Conservation (phyloP, 2,888 invertebrate species). For the Stegana nigrithorax region DNA sequence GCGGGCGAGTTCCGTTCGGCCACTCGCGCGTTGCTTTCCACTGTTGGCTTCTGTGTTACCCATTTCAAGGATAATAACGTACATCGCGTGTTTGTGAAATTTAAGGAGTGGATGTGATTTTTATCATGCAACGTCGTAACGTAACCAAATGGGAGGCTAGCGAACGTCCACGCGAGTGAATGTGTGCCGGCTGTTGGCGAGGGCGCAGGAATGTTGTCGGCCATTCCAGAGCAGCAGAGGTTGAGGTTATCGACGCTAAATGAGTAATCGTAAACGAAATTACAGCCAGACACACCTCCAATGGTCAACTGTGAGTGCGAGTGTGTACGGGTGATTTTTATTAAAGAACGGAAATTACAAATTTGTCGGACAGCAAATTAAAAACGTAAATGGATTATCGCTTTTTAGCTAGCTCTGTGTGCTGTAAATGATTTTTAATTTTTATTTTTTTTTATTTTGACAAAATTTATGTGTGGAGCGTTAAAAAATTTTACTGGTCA, state of each 20-base stretch:
- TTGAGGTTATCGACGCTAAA: constrained; percentile 44
- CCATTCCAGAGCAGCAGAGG: constrained; percentile 3
- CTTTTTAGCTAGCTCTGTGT: too few relatives aligned
- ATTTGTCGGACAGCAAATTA: constrained; percentile 63
- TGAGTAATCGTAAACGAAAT: constrained; percentile 62
- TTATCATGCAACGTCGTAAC: constrained; percentile 61
- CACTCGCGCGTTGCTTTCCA: neutral
- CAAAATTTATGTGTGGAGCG: too few relatives aligned
- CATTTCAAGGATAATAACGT: constrained; percentile 63
- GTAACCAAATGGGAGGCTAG: neutral
- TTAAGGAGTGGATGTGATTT: constrained; percentile 69
- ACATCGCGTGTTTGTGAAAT: constrained; percentile 66
- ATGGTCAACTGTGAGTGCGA: constrained; percentile 17
- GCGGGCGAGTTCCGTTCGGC: neutral
- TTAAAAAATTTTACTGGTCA: constrained; percentile 2
- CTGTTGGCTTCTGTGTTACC: constrained; percentile 21
- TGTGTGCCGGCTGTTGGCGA: constrained; percentile 24
- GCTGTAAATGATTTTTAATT: too few relatives aligned
- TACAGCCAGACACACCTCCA: constrained; percentile 58
- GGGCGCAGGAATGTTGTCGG: neutral
- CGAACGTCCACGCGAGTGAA: neutral
- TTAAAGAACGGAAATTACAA: constrained; percentile 66
- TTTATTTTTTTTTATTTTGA: too few relatives aligned
- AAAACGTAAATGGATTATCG: constrained; percentile 57
- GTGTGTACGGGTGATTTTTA: constrained; percentile 40